Percentiles rank a stretch among this genome's conserved stretches.
Conservation (phyloP, 2,113 vertebrate species). For the Ursus arctos region DNA sequence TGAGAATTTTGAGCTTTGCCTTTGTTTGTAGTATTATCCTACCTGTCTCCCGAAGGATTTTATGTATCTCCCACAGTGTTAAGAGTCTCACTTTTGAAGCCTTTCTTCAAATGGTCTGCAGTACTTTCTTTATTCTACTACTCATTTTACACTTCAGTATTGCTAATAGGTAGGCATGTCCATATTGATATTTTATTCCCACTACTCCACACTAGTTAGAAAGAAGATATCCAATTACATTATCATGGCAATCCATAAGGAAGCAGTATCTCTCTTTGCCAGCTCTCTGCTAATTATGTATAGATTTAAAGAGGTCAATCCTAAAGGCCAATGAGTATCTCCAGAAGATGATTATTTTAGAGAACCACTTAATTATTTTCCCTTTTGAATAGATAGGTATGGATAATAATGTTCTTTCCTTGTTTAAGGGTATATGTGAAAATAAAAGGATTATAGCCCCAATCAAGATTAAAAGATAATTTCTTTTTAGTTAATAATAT, state of each 20-base stretch:
- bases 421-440: not conserved
- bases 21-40: not conserved
- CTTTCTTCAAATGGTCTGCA: not conserved
- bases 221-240: not conserved
- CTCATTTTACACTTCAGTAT: not conserved
- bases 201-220: not conserved
- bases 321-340: not conserved
- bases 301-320: not conserved
- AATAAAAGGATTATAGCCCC: not conserved
- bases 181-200: not conserved
- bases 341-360: constrained; percentile 28
- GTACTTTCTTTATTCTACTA: not conserved
- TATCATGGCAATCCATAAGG: not conserved
- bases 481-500: not conserved
- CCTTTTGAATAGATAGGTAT: not conserved
- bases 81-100: not conserved
- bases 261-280: not conserved
- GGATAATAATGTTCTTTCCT: not conserved
- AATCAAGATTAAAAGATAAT: not conserved
- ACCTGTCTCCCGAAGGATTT: not conserved
- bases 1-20: not conserved
- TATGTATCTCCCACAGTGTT: not conserved
- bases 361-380: not conserved
- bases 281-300: not conserved
- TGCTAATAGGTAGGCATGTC: not conserved